A percentile compares a stretch with the other conserved stretches of the same genome.
These are phyloP conservation scores for Carettochelys insculpta DNA, from an alignment of 2,113 vertebrate genomes.

Conservation along the genomic window DNA sequence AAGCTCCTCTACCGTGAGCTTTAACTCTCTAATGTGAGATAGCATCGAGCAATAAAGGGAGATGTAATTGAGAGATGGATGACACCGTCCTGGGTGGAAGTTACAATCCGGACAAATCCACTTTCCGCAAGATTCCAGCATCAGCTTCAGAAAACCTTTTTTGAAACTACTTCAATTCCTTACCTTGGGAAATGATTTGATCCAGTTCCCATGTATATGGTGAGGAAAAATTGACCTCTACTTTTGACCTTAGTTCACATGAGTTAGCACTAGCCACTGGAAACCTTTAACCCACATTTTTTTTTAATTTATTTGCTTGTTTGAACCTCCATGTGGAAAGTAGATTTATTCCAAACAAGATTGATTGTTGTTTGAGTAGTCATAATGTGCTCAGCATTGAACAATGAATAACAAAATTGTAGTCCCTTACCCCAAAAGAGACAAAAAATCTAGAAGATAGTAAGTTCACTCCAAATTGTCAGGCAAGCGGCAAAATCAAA, in stretches of 20 bases:
- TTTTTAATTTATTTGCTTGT: background rate
- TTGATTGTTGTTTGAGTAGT: background rate
- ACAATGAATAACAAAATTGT: background rate
- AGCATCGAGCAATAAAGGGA: background rate
- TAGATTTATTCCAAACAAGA: background rate
- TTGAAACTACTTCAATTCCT: background rate
- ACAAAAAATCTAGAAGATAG: conserved; percentile 17
- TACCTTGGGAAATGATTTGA: background rate
- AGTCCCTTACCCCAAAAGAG: conserved; percentile 5
- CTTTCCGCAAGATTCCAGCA: background rate
- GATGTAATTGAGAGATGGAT: background rate
- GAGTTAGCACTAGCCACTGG: background rate
- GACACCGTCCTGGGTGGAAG: background rate
- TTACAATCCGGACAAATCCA: background rate
- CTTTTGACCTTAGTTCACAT: background rate
- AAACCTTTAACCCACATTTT: background rate
- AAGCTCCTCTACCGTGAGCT: too few relatives aligned
- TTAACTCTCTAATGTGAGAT: background rate
- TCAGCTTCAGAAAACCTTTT: background rate
- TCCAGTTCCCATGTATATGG: background rate
- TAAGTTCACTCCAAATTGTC: conserved; percentile 1
- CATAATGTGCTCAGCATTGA: background rate
- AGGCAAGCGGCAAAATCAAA: conserved; percentile 28
- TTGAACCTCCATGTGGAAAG: background rate
- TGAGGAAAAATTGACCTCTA: too few relatives aligned